A percentile compares a stretch with the other conserved stretches of the same genome.
These are phyloP conservation scores for Dicyrtomina minuta DNA, from an alignment of 2,888 invertebrate genomes.

Conservation along the genomic window DNA sequence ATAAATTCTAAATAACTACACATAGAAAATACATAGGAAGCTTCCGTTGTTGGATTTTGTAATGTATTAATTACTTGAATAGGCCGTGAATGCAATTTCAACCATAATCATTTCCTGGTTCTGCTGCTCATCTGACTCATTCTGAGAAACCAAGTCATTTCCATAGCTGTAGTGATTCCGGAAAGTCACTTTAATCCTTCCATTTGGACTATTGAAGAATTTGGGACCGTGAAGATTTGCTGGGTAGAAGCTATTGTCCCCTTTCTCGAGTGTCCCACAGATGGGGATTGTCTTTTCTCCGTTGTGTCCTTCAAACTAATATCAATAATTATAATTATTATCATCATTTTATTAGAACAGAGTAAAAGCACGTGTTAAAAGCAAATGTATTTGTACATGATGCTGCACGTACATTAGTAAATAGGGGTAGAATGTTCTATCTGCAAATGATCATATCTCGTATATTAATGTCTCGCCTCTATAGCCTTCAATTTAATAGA, in stretches of 20 bases:
- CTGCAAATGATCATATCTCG: too few relatives aligned
- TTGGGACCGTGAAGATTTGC: slow-evolving; percentile 19
- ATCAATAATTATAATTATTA: background rate
- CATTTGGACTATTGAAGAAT: slow-evolving; percentile 28
- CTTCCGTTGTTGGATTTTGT: too few relatives aligned
- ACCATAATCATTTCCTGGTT: slow-evolving; percentile 23
- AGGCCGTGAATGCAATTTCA: slow-evolving; percentile 24
- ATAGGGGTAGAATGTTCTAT: too few relatives aligned
- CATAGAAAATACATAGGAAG: too few relatives aligned
- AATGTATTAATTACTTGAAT: slow-evolving; percentile 1
- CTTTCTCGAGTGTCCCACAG: slow-evolving; percentile 16
- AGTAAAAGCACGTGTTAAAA: too few relatives aligned
- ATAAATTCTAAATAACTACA: too few relatives aligned
- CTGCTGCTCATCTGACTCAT: background rate
- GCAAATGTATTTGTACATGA: too few relatives aligned
- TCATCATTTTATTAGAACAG: background rate
- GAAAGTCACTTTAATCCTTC: slow-evolving; percentile 21
- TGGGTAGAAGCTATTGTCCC: slow-evolving; percentile 21
- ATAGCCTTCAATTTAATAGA: too few relatives aligned
- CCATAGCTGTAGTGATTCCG: slow-evolving; percentile 27
- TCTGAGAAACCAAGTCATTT: slow-evolving; percentile 9
- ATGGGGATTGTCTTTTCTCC: slow-evolving; percentile 25
- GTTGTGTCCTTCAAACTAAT: slow-evolving; percentile 24
- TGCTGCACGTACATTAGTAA: too few relatives aligned
- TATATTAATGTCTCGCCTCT: too few relatives aligned